Conservation (phyloP, 23 tunicate species). For the Trididemnum clinides region DNA sequence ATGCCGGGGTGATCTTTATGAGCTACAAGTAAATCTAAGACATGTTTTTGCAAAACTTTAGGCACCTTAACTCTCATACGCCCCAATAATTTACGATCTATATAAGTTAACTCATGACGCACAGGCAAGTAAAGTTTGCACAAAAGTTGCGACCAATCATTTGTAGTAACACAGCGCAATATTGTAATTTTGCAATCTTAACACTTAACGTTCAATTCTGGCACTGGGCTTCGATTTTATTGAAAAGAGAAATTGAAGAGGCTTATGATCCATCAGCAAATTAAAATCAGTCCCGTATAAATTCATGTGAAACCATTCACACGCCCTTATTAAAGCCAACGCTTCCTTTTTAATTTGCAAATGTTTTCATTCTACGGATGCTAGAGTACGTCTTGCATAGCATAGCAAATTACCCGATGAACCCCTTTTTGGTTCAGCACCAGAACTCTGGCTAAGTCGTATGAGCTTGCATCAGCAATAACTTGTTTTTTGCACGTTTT, state of each 20-base stretch:
- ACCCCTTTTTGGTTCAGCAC: not conserved
- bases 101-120: not conserved
- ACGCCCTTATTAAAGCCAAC: not conserved
- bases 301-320: conserved; percentile 9
- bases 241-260: conserved; percentile 4
- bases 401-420: not conserved
- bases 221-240: conserved; percentile 1
- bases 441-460: not conserved
- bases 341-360: conserved; percentile 10
- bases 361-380: not conserved
- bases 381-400: conserved; percentile 9
- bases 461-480: conserved; percentile 4
- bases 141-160: no score
- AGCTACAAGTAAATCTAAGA: conserved; percentile 22
- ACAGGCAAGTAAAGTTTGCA: no score
- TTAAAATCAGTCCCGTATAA: conserved; percentile 17
- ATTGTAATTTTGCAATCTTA: conserved; percentile 10
- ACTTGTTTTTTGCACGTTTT: no score
- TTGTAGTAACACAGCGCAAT: no score
- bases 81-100: not conserved
- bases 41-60: not conserved
- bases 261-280: not conserved
- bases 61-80: conserved; percentile 23
- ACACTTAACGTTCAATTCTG: conserved; percentile 2
- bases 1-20: conserved; percentile 26